A percentile compares a stretch with the other conserved stretches of the same genome.
phyloP scores from a whole-genome alignment of 2,888 invertebrate genomes.

The Auanema sp. region DNA sequence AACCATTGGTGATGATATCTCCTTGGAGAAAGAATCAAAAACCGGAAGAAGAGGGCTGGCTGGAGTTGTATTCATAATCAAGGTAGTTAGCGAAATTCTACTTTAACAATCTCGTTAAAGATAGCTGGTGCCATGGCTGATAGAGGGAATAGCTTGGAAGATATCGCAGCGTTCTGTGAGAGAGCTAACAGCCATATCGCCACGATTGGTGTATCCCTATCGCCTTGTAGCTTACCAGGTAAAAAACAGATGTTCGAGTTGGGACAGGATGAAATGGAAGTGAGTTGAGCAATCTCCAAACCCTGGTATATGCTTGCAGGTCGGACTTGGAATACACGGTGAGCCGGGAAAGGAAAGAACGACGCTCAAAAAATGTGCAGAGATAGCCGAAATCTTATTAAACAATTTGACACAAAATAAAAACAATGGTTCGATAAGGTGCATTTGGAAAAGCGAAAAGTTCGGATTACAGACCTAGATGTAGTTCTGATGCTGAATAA shows the following conservation, averaged over 20 bases:
- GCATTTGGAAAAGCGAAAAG: neutral
- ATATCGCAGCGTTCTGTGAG: conserved; percentile 67
- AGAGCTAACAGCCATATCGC: conserved; percentile 65
- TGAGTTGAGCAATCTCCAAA: conserved; percentile 62
- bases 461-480: neutral
- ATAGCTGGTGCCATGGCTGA: conserved; percentile 79
- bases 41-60: conserved; percentile 73
- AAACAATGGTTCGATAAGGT: neutral
- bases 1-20: conserved; percentile 76
- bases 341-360: conserved; percentile 70
- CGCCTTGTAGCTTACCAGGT: conserved; percentile 75
- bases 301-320: conserved; percentile 17
- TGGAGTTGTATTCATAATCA: conserved; percentile 70
- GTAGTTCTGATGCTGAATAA: conserved; percentile 78
- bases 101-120: conserved; percentile 65
- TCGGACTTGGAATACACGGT: conserved; percentile 64
- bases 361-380: conserved; percentile 64
- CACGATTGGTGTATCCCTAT: conserved; percentile 76
- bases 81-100: conserved; percentile 47
- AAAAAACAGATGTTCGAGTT: conserved; percentile 73
- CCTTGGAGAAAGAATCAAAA: conserved; percentile 67
- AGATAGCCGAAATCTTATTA: conserved; percentile 66
- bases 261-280: conserved; percentile 73
- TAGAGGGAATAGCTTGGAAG: conserved; percentile 70
- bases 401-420: conserved; percentile 64